Base-by-base conservation (phyloP, 2,888 invertebrate genomes). In the Petrophora chlorosata region DNA sequence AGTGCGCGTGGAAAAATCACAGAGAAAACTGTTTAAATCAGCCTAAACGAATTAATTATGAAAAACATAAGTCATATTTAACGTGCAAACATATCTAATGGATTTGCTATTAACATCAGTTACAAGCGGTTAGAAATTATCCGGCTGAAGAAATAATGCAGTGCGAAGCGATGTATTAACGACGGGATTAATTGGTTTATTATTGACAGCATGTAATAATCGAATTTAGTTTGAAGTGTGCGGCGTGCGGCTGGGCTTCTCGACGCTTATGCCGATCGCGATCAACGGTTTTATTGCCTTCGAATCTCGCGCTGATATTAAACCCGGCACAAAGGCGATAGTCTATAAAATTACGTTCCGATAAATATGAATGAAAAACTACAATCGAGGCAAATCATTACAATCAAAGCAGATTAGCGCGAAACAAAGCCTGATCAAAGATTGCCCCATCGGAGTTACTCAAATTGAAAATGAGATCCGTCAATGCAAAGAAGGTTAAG, bases 401-500 rank as follows among this genome's bases (percentile, higher is more conserved):
- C 45, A 53, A 52, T 63, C 61, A 46, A 59, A 60, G 56, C 53
- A 58, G 68, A 75, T 69, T 68, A 72, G 49, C 55, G 50, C 62
- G 47, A 68, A 66, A 70, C 65, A 63, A 71, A 80, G 73, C 67
- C 28, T 39, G 50, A 42, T 23, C 70, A 64, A 73, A 79, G 36
- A 47, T 55, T 51, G 46, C 51, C 26, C 33, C 42, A 81, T 70
- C 63, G 53, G 61, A 73, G 64, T 78, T 69, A 65, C 66, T 74
- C 70, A 70, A 76, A 74, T 71, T 68, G 73, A 75, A 79, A 81
- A 75, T 72, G 63, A 72, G 77, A 73, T 70, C 76, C 70, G 63
- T 62, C 66, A 68, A 75, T 65, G 67, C 67, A 65, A 66, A 79
- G 76, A 79, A 72, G 70, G 75, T 79, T 80, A 72, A 77, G 79